Conservation (phyloP, 2,888 invertebrate species). For the Neoaliturus tenellus region DNA sequence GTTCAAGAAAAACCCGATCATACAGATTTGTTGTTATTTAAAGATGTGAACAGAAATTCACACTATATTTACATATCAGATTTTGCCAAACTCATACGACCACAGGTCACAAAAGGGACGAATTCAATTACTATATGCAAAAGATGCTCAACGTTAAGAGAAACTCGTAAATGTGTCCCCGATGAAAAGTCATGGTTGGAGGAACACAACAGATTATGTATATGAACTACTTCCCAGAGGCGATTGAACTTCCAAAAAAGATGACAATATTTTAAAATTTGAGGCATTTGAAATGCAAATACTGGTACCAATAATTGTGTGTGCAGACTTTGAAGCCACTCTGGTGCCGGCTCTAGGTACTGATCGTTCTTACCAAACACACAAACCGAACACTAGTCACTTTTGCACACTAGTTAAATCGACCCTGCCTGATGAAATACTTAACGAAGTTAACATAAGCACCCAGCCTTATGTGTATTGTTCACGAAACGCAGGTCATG, state of each 20-base stretch:
- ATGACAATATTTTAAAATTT: neutral
- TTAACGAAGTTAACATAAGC: neutral
- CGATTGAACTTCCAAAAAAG: neutral
- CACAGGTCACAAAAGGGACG: too few species aligned
- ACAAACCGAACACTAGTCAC: neutral
- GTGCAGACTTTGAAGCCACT: neutral
- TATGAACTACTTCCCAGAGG: neutral
- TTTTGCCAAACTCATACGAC: too few species aligned
- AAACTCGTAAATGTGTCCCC: too few species aligned
- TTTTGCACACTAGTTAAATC: neutral
- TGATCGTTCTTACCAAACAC: neutral
- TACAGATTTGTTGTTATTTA: too few species aligned
- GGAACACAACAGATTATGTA: too few species aligned
- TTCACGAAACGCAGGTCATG: neutral
- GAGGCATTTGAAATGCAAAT: neutral
- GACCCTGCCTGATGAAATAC: neutral
- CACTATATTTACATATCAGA: too few species aligned
- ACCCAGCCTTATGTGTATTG: neutral
- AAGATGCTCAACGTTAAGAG: too few species aligned
- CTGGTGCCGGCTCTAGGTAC: neutral
- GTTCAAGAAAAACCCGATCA: neutral
- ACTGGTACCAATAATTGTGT: neutral
- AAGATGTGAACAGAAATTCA: too few species aligned
- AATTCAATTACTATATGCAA: too few species aligned
- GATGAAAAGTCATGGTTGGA: too few species aligned